These are phyloP conservation scores for Rhincodon typus DNA, from an alignment of 2,797 vertebrate species.

Conservation along the genomic window DNA sequence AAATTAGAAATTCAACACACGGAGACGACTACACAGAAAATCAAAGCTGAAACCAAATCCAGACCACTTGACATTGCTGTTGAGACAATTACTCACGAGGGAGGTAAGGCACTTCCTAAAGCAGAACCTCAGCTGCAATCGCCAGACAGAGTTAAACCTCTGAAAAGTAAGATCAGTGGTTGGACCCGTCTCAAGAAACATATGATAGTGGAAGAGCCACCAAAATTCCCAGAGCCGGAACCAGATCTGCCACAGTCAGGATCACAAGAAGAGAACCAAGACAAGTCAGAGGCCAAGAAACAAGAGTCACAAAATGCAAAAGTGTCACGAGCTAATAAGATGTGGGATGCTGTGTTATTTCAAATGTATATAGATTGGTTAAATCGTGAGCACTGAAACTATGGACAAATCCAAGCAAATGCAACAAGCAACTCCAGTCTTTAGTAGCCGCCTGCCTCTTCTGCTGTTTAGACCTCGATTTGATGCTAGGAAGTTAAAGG, in stretches of 20 bases:
- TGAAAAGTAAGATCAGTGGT: constrained; percentile 61
- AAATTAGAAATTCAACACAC: not conserved
- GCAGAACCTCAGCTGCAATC: constrained; percentile 49
- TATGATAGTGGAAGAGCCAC: constrained; percentile 69
- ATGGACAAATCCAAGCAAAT: constrained; percentile 41
- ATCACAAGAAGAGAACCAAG: constrained; percentile 35
- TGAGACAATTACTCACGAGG: not conserved
- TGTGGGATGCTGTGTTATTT: constrained; percentile 91
- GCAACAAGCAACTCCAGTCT: constrained; percentile 50
- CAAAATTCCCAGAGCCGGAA: constrained; percentile 50
- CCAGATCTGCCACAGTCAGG: not conserved
- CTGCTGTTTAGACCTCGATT: constrained; percentile 79
- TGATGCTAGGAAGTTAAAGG: constrained; percentile 81
- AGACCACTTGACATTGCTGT: not conserved
- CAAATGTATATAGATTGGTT: too few relatives aligned
- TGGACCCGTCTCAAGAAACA: constrained; percentile 84
- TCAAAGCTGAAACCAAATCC: not conserved
- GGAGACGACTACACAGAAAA: not conserved
- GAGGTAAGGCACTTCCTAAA: constrained; percentile 26
- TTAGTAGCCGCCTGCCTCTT: constrained; percentile 68
- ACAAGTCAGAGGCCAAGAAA: constrained; percentile 38
- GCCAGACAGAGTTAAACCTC: constrained; percentile 53
- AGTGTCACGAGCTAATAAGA: constrained; percentile 65
- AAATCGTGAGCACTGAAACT: too few relatives aligned
- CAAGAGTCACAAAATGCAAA: constrained; percentile 46